These are phyloP conservation scores for Zaprionus inermis DNA, from an alignment of 1,140 invertebrate species.

Conservation along the genomic window DNA sequence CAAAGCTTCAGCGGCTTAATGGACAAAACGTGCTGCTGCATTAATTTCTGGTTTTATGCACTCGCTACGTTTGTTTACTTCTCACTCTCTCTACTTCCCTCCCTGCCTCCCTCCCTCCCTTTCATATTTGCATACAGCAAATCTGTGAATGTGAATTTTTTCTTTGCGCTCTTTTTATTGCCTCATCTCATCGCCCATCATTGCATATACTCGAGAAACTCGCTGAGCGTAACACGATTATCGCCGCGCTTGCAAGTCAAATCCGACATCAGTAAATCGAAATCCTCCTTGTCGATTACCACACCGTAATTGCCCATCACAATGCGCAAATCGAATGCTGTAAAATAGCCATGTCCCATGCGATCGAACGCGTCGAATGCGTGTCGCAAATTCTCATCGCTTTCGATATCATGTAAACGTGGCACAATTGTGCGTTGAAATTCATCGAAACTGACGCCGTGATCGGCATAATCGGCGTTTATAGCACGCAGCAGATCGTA, in stretches of 20 bases:
- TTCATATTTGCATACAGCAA: conserved; percentile 55
- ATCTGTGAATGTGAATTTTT: conserved; percentile 34
- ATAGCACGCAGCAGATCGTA: conserved; percentile 42
- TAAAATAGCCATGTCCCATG: conserved; percentile 26
- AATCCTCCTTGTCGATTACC: conserved; percentile 32
- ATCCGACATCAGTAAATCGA: conserved; percentile 21
- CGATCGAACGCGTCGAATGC: conserved; percentile 47
- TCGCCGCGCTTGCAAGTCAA: conserved; percentile 17
- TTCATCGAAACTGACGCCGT: background rate
- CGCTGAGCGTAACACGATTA: conserved; percentile 11
- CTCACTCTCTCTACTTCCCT: background rate
- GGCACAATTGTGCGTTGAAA: conserved; percentile 31
- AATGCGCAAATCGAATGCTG: conserved; percentile 33
- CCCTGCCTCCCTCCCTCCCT: background rate
- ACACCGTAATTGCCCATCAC: conserved; percentile 37
- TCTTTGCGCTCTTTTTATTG: no score
- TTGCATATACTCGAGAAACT: conserved; percentile 52
- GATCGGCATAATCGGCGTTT: background rate
- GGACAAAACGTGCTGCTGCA: conserved; percentile 77
- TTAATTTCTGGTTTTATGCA: conserved; percentile 79
- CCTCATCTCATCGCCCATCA: no score
- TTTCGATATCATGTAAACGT: conserved; percentile 27
- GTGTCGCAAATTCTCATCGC: conserved; percentile 20
- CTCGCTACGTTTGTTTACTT: conserved; percentile 43
- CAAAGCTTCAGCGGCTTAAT: conserved; percentile 78